Evolutionary conservation across 2,797 vertebrate genomes (phyloP).

Genomic region (Melanotaenia pygmaea): DNA sequence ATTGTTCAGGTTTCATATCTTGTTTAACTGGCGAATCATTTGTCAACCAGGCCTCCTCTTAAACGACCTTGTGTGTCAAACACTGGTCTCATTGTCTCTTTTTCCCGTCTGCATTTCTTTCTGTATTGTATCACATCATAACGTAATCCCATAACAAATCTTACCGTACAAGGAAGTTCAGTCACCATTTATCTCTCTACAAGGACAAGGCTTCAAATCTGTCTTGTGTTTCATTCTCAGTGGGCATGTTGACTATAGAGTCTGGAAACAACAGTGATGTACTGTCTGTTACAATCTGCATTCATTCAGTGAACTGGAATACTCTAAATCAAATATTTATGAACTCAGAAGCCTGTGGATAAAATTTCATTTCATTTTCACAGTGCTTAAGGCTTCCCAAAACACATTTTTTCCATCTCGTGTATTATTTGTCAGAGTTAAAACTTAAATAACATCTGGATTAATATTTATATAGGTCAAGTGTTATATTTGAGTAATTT

Average conservation of each 20-base stretch:
- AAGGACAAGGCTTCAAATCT: conserved; percentile 44
- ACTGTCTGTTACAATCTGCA: conserved; percentile 10
- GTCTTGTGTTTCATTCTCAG: conserved; percentile 39
- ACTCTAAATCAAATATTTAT: neutral
- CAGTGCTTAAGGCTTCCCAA: no score
- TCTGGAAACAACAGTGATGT: conserved; percentile 35
- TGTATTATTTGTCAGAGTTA: no score
- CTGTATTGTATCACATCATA: conserved; percentile 75
- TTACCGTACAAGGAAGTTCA: conserved; percentile 69
- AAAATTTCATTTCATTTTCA: no score
- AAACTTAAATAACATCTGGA: no score
- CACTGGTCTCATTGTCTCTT: conserved; percentile 73
- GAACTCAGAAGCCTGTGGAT: neutral
- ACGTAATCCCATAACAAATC: conserved; percentile 74
- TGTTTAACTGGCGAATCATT: conserved; percentile 61
- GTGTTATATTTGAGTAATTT: no score
- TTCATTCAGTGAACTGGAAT: conserved; percentile 15
- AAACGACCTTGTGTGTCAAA: conserved; percentile 56
- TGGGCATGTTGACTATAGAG: conserved; percentile 28
- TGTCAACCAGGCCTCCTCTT: conserved; percentile 39
- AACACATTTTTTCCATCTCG: no score
- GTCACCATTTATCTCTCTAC: conserved; percentile 61
- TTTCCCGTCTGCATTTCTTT: conserved; percentile 48
- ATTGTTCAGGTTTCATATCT: conserved; percentile 49
- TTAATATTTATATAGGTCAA: no score